These are phyloP conservation scores for Mesitornis unicolor DNA, from an alignment of 2,113 vertebrate genomes.

Conservation along the genomic window DNA sequence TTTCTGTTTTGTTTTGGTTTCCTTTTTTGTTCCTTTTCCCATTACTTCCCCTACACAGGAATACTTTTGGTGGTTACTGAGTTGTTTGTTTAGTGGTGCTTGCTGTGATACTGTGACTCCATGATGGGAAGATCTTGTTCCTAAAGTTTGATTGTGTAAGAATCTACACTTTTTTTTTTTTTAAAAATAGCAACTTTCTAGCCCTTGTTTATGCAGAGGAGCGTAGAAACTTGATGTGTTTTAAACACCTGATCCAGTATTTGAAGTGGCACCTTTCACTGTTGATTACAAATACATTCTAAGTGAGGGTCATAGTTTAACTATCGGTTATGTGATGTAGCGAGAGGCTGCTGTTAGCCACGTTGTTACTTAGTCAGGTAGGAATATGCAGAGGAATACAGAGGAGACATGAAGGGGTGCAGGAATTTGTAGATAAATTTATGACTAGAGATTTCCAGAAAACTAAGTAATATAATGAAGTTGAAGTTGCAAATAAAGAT, in stretches of 20 bases:
- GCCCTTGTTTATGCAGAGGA: neutral
- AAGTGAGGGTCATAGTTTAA: neutral
- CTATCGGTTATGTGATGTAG: neutral
- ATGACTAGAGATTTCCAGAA: neutral
- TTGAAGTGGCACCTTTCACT: neutral
- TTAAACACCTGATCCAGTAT: neutral
- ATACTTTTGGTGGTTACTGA: neutral
- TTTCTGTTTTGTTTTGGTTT: rapidly evolving
- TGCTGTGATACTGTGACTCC: neutral
- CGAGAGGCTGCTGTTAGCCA: neutral
- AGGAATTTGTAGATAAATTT: neutral
- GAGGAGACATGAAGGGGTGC: neutral
- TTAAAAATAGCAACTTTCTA: neutral
- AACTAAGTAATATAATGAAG: neutral
- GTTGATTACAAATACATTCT: neutral
- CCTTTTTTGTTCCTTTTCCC: neutral
- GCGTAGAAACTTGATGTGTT: neutral
- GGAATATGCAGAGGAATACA: neutral
- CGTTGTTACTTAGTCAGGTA: neutral
- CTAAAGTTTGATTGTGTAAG: neutral
- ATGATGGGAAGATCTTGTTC: neutral
- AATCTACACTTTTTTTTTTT: neutral
- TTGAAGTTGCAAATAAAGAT: neutral
- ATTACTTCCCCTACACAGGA: neutral
- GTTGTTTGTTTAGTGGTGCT: neutral